Base-by-base conservation (phyloP, 2,113 vertebrate species). In the Sus scrofa region DNA sequence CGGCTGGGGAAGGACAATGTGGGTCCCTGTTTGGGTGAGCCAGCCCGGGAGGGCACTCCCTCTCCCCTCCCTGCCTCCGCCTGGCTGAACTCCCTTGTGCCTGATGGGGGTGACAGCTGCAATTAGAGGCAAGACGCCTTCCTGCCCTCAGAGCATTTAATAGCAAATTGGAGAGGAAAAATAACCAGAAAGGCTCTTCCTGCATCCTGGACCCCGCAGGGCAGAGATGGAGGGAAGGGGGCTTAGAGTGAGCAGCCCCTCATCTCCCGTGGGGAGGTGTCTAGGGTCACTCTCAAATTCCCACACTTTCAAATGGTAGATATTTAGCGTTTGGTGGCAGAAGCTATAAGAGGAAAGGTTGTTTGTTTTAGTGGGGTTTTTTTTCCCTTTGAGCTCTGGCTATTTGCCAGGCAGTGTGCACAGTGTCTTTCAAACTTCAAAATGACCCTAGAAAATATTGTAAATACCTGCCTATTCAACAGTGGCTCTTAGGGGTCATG, bases 81-180 rank as follows among this genome's bases (percentile, higher is more conserved):
- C 70, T 0, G 2, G 19, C 75, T 4, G 11, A 27, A 67, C 71
- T 15, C 50, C 22, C 88, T 86, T 2, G 50, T 0, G 30, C 79
- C 12, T 67, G 96, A 97, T 77, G 93, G 39, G 91, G 8, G 96
- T 97, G 97, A 97, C 97, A 86, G 92, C 92, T 58, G 94, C 95
- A 94, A 97, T 98, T 91, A 87, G 95, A 89, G 84, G 96, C 95
- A 85, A 11, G 91, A 60, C 0, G 6, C 86, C 6, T 74, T 97
- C 68, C 32, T 54, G 71, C 97, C 86, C 96, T 89, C 6, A 11
- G 56, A 94, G 95, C 74, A 68, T 54, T 94, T 91, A 32, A 96
- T 50, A 67, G 86, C 74, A 75, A 95, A 97, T 88, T 37, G 73
- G 74, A 93, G 78, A 16, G 65, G 89, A 82, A 86, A 32, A 18